phyloP scores from a whole-genome alignment of 2,113 vertebrate genomes.

The Xiphophorus maculatus region DNA sequence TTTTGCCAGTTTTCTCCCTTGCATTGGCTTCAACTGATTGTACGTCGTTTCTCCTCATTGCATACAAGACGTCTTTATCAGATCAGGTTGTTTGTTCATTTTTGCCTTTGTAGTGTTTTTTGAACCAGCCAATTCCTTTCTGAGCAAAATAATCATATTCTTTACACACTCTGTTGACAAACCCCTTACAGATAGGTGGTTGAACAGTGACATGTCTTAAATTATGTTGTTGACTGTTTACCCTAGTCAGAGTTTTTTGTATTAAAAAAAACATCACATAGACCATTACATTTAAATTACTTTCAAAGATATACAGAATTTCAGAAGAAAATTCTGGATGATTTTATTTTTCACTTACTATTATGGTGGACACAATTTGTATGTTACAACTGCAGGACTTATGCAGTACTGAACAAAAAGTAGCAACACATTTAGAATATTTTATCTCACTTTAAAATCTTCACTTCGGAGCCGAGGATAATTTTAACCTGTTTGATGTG shows the following conservation, averaged over 20 bases:
- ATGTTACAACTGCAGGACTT: not conserved
- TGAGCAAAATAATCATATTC: not conserved
- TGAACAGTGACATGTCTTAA: not conserved
- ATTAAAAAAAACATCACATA: too few relatives aligned
- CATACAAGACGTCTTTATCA: conserved; percentile 8
- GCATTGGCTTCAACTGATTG: conserved; percentile 16
- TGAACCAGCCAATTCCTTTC: not conserved
- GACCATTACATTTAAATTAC: too few relatives aligned
- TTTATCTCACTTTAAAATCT: not conserved
- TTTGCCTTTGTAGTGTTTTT: not conserved
- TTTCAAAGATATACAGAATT: too few relatives aligned
- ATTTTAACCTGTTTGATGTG: not conserved
- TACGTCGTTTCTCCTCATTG: conserved; percentile 4
- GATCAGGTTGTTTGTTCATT: conserved; percentile 3
- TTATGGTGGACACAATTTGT: not conserved
- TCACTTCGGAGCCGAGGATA: not conserved
- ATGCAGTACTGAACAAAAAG: not conserved
- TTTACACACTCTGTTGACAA: not conserved
- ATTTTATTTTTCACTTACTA: not conserved
- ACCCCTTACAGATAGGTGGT: too few relatives aligned
- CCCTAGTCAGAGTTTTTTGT: too few relatives aligned
- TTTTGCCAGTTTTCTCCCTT: conserved; percentile 9
- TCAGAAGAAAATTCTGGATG: too few relatives aligned
- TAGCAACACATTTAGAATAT: not conserved
- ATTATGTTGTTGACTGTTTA: not conserved